Evolutionary conservation across 2,797 vertebrate genomes (phyloP).

Genomic region (Luscinia luscinia): DNA sequence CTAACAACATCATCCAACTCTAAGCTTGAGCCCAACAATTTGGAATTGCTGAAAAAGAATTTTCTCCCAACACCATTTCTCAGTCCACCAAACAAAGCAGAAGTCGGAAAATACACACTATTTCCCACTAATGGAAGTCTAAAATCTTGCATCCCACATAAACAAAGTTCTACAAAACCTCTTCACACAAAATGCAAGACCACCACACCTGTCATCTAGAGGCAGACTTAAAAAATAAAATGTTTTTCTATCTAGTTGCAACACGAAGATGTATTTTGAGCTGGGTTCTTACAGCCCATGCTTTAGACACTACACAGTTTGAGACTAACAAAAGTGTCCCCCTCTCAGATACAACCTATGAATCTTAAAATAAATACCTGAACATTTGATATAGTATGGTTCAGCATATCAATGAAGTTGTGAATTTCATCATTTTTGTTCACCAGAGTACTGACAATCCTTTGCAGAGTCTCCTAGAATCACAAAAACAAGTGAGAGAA

Average conservation of each 20-base stretch:
- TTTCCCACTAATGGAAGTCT: neutral
- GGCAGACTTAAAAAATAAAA: neutral
- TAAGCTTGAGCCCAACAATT: neutral
- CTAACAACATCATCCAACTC: neutral
- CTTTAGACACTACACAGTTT: neutral
- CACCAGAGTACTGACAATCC: constrained; percentile 91
- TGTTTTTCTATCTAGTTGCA: neutral
- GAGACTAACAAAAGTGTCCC: neutral
- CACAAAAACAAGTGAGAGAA: constrained; percentile 21
- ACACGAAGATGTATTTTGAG: neutral
- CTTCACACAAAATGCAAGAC: neutral
- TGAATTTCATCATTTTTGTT: constrained; percentile 94
- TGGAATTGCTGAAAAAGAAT: neutral
- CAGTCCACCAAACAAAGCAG: neutral
- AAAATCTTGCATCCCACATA: neutral
- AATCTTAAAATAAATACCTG: constrained; percentile 80
- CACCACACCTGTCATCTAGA: neutral
- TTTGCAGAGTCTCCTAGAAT: constrained; percentile 89
- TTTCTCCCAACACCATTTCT: neutral
- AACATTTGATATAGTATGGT: constrained; percentile 83
- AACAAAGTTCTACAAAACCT: neutral
- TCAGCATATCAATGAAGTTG: constrained; percentile 87
- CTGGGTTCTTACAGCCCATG: neutral
- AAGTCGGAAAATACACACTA: neutral
- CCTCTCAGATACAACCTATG: neutral